A percentile compares a stretch with the other conserved stretches of the same genome.
Evolutionary conservation across 1,140 invertebrate species (phyloP).

Genomic region (Drosophila arawakana): DNA sequence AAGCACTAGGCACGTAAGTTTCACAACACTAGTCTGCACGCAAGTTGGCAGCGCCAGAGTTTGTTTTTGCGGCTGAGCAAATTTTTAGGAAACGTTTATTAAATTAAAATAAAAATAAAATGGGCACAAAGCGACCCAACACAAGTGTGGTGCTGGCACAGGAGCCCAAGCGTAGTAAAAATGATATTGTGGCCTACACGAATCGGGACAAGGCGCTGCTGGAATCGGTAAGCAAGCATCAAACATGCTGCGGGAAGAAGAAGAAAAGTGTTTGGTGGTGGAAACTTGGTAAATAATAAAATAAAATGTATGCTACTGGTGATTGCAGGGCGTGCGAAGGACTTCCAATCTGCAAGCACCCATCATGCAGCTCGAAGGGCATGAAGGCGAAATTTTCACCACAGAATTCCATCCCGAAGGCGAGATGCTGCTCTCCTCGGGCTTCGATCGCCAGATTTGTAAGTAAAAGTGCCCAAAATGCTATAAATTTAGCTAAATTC

Average conservation of each 20-base stretch:
- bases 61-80: conserved; percentile 45
- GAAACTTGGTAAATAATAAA: not conserved
- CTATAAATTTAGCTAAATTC: not conserved
- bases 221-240: conserved; percentile 70
- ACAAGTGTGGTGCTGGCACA: conserved; percentile 87
- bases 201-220: conserved; percentile 80
- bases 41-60: conserved; percentile 40
- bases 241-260: conserved; percentile 34
- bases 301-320: not conserved
- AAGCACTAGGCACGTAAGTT: not conserved
- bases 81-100: conserved; percentile 25
- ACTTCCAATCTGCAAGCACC: conserved; percentile 96
- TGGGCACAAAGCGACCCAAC: conserved; percentile 71
- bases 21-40: not conserved
- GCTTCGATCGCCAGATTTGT: conserved; percentile 99
- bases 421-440: conserved; percentile 95
- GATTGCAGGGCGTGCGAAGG: conserved; percentile 87
- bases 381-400: conserved; percentile 98
- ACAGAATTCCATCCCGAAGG: conserved; percentile 98
- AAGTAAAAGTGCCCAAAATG: conserved; percentile 83
- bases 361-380: conserved; percentile 98
- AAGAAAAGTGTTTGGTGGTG: not conserved
- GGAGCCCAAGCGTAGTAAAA: conserved; percentile 87
- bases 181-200: conserved; percentile 86
- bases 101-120: conserved; percentile 36